Evolutionary conservation across 64 coral and sea anemone species (phyloP).

Genomic region (Montipora capricornis): DNA sequence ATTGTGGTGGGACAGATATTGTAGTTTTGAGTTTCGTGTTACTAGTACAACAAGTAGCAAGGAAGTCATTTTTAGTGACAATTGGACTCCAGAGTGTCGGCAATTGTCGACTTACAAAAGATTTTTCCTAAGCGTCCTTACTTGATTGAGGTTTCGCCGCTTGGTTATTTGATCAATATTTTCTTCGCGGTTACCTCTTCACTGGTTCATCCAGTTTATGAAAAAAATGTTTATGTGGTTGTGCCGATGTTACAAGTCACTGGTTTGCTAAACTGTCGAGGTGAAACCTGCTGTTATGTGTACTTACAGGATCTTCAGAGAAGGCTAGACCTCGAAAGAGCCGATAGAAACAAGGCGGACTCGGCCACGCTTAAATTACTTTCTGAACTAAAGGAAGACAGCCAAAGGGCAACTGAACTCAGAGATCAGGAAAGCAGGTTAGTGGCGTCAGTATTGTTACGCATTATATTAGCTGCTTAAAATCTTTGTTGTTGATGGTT

Average conservation of each 20-base stretch:
- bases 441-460: neutral
- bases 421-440: constrained; percentile 93
- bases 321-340: constrained; percentile 85
- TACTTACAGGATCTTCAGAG: constrained; percentile 91
- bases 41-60: too few species aligned
- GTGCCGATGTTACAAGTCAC: neutral
- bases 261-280: neutral
- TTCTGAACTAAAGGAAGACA: constrained; percentile 94
- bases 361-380: constrained; percentile 83
- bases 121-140: too few species aligned
- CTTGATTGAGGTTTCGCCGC: too few species aligned
- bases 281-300: neutral
- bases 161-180: too few species aligned
- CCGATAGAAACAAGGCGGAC: constrained; percentile 92
- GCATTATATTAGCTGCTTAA: too few species aligned
- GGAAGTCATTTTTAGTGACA: too few species aligned
- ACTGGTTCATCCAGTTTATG: too few species aligned
- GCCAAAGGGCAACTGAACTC: constrained; percentile 82
- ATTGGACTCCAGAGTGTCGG: too few species aligned
- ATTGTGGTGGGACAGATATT: neutral
- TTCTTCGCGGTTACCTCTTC: too few species aligned
- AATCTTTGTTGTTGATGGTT: neutral
- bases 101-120: too few species aligned
- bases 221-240: neutral
- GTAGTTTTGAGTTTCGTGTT: neutral